These are phyloP conservation scores for Tubiluchus corallicola DNA, from an alignment of 2,888 invertebrate genomes.

Conservation along the genomic window DNA sequence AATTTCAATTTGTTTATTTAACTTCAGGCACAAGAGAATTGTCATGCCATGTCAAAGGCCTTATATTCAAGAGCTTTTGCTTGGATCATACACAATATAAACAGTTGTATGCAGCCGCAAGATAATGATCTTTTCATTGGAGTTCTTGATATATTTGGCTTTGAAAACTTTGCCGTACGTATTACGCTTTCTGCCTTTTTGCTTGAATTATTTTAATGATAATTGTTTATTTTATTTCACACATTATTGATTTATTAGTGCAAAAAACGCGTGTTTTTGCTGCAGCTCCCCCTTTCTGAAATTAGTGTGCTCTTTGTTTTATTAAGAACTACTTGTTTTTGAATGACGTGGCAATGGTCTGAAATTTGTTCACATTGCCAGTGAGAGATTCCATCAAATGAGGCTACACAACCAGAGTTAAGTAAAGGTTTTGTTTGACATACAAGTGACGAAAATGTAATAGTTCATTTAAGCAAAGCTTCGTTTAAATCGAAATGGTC, in stretches of 20 bases:
- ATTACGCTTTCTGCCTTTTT: neutral
- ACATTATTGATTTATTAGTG: neutral
- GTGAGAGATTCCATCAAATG: no score
- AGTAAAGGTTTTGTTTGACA: no score
- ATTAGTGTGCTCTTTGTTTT: no score
- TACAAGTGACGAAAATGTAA: no score
- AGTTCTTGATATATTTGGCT: conserved; percentile 79
- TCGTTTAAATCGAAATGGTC: no score
- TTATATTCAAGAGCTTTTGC: conserved; percentile 73
- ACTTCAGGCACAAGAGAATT: conserved; percentile 66
- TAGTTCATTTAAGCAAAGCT: no score
- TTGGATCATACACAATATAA: conserved; percentile 79
- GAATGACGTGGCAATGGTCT: no score
- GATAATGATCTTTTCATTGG: conserved; percentile 60
- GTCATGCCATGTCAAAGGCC: conserved; percentile 82
- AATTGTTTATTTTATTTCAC: neutral
- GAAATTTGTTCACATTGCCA: no score
- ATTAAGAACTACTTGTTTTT: no score
- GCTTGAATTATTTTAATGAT: neutral
- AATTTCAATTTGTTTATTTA: no score
- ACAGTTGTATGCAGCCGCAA: conserved; percentile 73
- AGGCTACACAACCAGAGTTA: no score
- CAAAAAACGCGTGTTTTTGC: neutral
- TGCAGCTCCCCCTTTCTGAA: no score
- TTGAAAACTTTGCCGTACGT: conserved; percentile 58